These are phyloP conservation scores for Malacoctenus gilli DNA, from an alignment of 2,797 vertebrate species.

Conservation along the genomic window DNA sequence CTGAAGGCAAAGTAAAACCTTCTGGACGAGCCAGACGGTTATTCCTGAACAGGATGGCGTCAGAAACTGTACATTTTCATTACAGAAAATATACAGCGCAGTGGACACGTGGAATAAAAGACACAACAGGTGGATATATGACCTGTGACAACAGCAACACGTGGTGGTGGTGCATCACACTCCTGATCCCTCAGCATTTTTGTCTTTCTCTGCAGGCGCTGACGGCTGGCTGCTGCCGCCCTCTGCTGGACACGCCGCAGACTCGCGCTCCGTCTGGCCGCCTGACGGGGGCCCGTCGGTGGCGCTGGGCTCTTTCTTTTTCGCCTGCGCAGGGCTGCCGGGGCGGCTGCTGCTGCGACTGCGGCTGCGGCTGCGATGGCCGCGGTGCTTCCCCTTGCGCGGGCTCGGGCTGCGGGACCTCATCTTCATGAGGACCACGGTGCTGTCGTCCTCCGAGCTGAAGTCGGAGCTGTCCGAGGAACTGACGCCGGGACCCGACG, in stretches of 20 bases:
- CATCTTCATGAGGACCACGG: conserved; percentile 84
- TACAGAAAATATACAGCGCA: conserved; percentile 57
- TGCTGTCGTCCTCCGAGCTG: conserved; percentile 94
- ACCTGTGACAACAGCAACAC: conserved; percentile 56
- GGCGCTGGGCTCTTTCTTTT: conserved; percentile 77
- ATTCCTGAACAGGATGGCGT: conserved; percentile 70
- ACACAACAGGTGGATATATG: conserved; percentile 63
- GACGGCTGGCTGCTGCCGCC: conserved; percentile 48
- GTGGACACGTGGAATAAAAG: conserved; percentile 63
- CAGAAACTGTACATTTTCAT: conserved; percentile 54
- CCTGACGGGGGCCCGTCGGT: conserved; percentile 66
- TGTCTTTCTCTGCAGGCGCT: conserved; percentile 21
- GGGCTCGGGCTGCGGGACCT: conserved; percentile 90
- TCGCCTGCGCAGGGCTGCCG: conserved; percentile 70
- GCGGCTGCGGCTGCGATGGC: conserved; percentile 69
- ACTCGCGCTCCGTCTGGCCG: conserved; percentile 24
- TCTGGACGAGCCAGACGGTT: conserved; percentile 60
- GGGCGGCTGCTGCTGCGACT: conserved; percentile 68
- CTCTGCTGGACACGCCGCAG: conserved; percentile 57
- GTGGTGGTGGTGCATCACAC: conserved; percentile 56
- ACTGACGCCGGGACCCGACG: conserved; percentile 80
- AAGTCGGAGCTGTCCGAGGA: conserved; percentile 89
- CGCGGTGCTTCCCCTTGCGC: conserved; percentile 77
- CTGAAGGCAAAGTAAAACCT: conserved; percentile 67
- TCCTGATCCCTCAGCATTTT: conserved; percentile 51